Conservation (phyloP, 2,113 vertebrate species). For the Cyanoramphus novaezelandiae region DNA sequence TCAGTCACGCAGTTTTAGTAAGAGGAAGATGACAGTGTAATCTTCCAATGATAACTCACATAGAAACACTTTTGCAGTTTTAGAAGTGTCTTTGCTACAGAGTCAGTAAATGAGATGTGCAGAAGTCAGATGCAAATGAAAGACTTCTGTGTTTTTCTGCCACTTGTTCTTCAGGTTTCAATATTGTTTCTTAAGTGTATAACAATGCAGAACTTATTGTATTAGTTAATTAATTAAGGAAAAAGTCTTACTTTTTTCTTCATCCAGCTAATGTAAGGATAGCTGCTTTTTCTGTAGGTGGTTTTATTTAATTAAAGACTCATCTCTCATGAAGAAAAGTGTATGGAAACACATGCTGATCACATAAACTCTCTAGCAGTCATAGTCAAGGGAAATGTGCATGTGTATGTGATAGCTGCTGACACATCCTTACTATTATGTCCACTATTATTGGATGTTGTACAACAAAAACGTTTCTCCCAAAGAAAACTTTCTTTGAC, state of each 20-base stretch:
- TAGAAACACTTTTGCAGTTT: slow-evolving; percentile 3
- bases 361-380: not conserved
- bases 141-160: not conserved
- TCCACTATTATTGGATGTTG: not conserved
- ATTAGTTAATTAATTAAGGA: not conserved
- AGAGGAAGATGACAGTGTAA: slow-evolving; percentile 16
- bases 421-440: not conserved
- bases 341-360: not conserved
- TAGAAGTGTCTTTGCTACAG: not conserved
- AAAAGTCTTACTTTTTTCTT: not conserved
- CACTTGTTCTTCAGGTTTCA: not conserved
- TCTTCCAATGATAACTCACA: slow-evolving; percentile 27
- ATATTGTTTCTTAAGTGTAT: not conserved
- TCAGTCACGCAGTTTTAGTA: slow-evolving; percentile 14
- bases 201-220: not conserved
- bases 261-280: not conserved
- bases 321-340: not conserved
- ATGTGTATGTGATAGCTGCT: not conserved
- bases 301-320: not conserved
- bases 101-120: not conserved
- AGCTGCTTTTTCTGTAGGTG: not conserved
- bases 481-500: not conserved
- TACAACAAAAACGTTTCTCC: not conserved
- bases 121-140: not conserved
- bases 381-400: not conserved